Conservation (phyloP, 2,888 invertebrate species). For the Scelioninae gen. 2 region DNA sequence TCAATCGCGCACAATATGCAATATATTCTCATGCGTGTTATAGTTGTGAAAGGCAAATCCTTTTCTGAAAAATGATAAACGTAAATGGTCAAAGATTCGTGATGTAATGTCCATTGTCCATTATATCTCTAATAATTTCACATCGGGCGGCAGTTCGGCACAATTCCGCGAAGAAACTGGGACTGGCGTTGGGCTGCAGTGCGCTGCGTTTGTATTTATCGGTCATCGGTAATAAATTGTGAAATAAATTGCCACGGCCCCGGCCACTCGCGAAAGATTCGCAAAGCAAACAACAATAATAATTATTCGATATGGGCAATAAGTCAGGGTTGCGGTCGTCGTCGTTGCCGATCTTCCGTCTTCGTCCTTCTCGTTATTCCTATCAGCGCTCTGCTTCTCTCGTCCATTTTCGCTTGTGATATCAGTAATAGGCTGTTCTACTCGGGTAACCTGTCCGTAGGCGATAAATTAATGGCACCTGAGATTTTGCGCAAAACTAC, state of each 20-base stretch:
- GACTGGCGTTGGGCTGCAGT: conserved; percentile 25
- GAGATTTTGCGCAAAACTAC: conserved; percentile 73
- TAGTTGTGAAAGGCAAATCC: no score
- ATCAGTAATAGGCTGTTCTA: conserved; percentile 75
- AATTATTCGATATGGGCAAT: conserved; percentile 74
- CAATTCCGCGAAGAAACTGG: conserved; percentile 37
- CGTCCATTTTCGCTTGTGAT: conserved; percentile 65
- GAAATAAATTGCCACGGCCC: conserved; percentile 72
- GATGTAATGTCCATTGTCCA: no score
- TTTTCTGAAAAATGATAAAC: no score
- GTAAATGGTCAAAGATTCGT: no score
- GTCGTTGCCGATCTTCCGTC: conserved; percentile 50
- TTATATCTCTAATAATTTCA: no score
- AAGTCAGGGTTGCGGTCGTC: conserved; percentile 65
- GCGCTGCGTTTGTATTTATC: conserved; percentile 66
- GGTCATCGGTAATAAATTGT: conserved; percentile 75
- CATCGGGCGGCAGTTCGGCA: conserved; percentile 54
- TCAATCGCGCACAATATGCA: no score
- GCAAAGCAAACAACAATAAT: conserved; percentile 76
- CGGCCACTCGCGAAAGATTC: conserved; percentile 63
- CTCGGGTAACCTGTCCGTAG: conserved; percentile 74
- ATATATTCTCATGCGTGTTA: no score
- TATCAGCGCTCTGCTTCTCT: conserved; percentile 47
- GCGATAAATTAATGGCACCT: conserved; percentile 73
- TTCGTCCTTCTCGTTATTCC: conserved; percentile 55